Base-by-base conservation (phyloP, 2,113 vertebrate species). In the Seriola rivoliana region DNA sequence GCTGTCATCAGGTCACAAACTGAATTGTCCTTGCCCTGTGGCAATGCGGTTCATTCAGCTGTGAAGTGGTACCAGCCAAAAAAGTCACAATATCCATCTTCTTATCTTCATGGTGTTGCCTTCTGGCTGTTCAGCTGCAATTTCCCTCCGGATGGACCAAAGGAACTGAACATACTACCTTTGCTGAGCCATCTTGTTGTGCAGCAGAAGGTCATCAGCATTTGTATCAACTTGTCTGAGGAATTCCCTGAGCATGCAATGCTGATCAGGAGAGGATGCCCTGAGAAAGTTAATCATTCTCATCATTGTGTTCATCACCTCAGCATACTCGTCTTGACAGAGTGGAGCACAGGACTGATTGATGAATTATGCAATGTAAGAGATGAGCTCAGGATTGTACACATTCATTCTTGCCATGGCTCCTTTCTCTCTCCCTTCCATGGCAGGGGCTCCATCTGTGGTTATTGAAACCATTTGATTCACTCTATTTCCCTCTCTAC, bases 311-410 rank as follows among this genome's bases (percentile, higher is more conserved):
- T 82, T 84, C 78, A 80, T 90, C 76, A 81, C 66, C 40, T 82
- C 75, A 82, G 69, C 80, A 81, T 84, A 29, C 44, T 86, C 65
- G 60, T 83, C 79, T 64, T 64, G 84, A 83, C 72, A 85, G 76
- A 65, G 81, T 9, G 73, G 85, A 2, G 2, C 78, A 87, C 0
- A 83, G 55, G 36, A 85, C 77, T n/a, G 76, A 69, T 42, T 85
- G 81, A 62, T 83, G 75, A 59, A 82, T 85, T 0, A 85, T 82
- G 66, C 77, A 81, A 4, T 81, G 50, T 87, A 85, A 65, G 59
- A 0, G 0, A 77, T 75, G 32, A 86, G 69, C 10, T 87, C 34
- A 60, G 79, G 82, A 64, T 77, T 76, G 77, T 85, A 80, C 17
- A 73, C 71, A 71, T 82, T 78, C 78, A 86, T 0, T 75, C 58